Conservation (phyloP, 2,888 invertebrate genomes). For the Plagodis pulveraria region DNA sequence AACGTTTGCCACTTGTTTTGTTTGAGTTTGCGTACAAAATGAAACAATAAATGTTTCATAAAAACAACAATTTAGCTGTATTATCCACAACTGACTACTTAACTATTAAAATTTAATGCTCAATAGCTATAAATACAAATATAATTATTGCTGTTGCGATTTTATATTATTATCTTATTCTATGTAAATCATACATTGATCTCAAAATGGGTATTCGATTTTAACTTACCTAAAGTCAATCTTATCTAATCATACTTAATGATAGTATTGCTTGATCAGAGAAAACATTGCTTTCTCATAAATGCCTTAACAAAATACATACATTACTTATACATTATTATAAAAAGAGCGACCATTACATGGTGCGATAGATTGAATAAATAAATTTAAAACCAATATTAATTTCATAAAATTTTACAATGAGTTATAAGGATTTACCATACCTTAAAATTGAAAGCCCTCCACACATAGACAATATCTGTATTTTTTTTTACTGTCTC, state of each 20-base stretch:
- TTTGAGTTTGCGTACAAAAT: conserved; percentile 55
- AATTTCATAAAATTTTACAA: too few relatives aligned
- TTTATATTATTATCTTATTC: conserved; percentile 48
- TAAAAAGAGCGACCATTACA: conserved; percentile 73
- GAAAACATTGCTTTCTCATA: conserved; percentile 75
- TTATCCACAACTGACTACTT: conserved; percentile 78
- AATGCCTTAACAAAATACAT: conserved; percentile 67
- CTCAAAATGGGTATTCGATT: conserved; percentile 81
- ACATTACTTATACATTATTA: conserved; percentile 41
- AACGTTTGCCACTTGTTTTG: conserved; percentile 39
- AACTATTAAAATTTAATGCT: conserved; percentile 82
- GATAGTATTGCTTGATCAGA: conserved; percentile 83
- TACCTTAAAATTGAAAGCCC: too few relatives aligned
- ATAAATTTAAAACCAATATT: conserved; percentile 25
- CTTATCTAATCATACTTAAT: conserved; percentile 72
- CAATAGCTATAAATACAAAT: conserved; percentile 84
- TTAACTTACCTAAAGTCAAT: conserved; percentile 68
- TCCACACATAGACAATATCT: too few relatives aligned
- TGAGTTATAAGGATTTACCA: too few relatives aligned
- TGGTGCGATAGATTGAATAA: conserved; percentile 53
- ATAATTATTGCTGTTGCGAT: conserved; percentile 84
- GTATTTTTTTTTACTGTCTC: too few relatives aligned
- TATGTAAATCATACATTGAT: conserved; percentile 74
- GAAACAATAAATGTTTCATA: conserved; percentile 70
- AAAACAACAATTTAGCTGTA: conserved; percentile 79